Conservation (phyloP, 2,797 vertebrate species). For the Liasis olivaceus region DNA sequence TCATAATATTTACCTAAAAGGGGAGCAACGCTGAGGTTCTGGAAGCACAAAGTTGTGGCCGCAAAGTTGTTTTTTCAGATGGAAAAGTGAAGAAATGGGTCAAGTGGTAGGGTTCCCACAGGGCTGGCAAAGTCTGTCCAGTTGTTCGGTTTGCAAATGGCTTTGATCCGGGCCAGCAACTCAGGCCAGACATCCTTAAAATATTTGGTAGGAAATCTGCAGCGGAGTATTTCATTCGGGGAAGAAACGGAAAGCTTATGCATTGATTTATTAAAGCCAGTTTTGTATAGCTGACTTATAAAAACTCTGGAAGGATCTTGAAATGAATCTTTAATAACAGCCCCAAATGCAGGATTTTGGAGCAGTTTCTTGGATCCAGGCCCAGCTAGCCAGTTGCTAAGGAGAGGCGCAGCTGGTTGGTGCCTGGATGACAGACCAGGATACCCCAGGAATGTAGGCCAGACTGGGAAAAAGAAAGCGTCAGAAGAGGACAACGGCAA, state of each 20-base stretch:
- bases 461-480: too few relatives aligned
- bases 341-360: background rate
- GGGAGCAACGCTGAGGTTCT: background rate
- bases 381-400: background rate
- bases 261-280: background rate
- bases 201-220: background rate
- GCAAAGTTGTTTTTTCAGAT: slow-evolving; percentile 2
- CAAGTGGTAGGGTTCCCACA: background rate
- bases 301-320: too few relatives aligned
- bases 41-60: background rate
- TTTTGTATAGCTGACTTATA: background rate
- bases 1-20: background rate
- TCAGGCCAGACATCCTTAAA: rapidly evolving
- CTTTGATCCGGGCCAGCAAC: background rate
- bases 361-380: background rate
- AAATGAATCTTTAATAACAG: background rate
- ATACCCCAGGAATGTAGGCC: background rate
- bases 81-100: background rate
- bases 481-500: too few relatives aligned
- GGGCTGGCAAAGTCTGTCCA: background rate
- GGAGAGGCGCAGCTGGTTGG: background rate
- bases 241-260: rapidly evolving
- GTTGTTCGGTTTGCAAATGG: background rate
- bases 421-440: background rate
- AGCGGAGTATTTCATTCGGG: rapidly evolving